Evolutionary conservation across 2,797 vertebrate species (phyloP).

Genomic region (Brotula barbata): DNA sequence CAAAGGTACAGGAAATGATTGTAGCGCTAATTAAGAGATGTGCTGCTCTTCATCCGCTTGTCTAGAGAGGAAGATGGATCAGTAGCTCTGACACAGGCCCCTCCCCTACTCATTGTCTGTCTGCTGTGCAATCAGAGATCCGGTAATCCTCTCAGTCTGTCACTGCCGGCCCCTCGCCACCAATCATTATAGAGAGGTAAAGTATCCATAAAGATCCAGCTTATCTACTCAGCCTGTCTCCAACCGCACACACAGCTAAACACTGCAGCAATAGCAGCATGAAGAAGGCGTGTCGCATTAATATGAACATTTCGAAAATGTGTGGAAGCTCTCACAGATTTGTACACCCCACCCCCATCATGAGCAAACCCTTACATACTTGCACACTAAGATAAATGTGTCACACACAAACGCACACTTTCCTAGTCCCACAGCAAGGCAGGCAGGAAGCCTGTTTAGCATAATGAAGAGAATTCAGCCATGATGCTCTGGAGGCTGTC

Average conservation of each 20-base stretch:
- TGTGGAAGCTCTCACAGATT: conserved; percentile 18
- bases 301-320: conserved; percentile 40
- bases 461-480: conserved; percentile 43
- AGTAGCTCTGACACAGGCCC: conserved; percentile 45
- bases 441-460: conserved; percentile 27
- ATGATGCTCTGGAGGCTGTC: conserved; percentile 34
- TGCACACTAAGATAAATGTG: background rate
- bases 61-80: conserved; percentile 38
- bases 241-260: conserved; percentile 14
- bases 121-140: conserved; percentile 56
- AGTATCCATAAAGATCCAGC: conserved; percentile 60
- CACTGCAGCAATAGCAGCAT: conserved; percentile 21
- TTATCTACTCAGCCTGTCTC: conserved; percentile 61
- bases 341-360: conserved; percentile 6
- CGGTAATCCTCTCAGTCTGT: conserved; percentile 74
- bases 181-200: conserved; percentile 58
- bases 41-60: conserved; percentile 24
- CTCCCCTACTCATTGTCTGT: conserved; percentile 49
- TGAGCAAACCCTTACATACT: background rate
- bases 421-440: conserved; percentile 23
- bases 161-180: conserved; percentile 54
- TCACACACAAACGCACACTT: conserved; percentile 9
- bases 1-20: conserved; percentile 38
- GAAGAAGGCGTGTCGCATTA: conserved; percentile 41
- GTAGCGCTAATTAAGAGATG: conserved; percentile 36